Conservation (phyloP, 2,113 vertebrate species). For the Hepsetus odoe region DNA sequence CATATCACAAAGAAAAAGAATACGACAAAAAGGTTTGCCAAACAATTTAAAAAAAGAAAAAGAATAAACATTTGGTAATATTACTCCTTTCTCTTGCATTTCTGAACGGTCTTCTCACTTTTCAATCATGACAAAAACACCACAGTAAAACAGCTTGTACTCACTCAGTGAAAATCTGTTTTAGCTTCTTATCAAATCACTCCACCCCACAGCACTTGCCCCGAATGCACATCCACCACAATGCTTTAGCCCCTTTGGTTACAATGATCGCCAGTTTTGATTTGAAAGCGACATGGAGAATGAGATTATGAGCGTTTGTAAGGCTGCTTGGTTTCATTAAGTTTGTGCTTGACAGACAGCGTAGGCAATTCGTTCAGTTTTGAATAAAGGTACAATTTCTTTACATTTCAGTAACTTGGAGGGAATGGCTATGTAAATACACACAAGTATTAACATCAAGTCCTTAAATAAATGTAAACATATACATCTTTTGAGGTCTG, state of each 20-base stretch:
- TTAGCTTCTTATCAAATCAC: constrained; percentile 22
- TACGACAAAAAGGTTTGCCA: constrained; percentile 24
- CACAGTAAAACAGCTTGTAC: constrained; percentile 32
- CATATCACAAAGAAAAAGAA: constrained; percentile 40
- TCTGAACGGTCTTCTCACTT: not conserved
- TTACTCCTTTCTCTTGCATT: constrained; percentile 39
- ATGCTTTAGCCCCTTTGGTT: constrained; percentile 47
- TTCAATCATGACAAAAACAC: constrained; percentile 45
- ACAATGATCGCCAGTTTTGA: constrained; percentile 28
- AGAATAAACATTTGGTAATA: constrained; percentile 18
- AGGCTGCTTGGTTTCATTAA: constrained; percentile 78
- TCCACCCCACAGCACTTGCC: not conserved
- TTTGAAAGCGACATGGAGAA: constrained; percentile 29
- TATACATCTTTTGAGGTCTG: constrained; percentile 98
- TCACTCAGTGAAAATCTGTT: constrained; percentile 1
- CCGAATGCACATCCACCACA: constrained; percentile 3
- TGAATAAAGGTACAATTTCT: constrained; percentile 69
- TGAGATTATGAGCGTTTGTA: constrained; percentile 61
- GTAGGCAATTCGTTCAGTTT: constrained; percentile 75
- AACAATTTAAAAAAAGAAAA: not conserved
- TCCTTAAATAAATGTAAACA: constrained; percentile 99
- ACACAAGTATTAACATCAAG: constrained; percentile 93
- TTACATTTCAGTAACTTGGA: constrained; percentile 79
- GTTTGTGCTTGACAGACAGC: constrained; percentile 74
- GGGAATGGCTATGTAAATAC: constrained; percentile 89